Conservation (phyloP, 2,888 invertebrate species). For the Allacma fusca region DNA sequence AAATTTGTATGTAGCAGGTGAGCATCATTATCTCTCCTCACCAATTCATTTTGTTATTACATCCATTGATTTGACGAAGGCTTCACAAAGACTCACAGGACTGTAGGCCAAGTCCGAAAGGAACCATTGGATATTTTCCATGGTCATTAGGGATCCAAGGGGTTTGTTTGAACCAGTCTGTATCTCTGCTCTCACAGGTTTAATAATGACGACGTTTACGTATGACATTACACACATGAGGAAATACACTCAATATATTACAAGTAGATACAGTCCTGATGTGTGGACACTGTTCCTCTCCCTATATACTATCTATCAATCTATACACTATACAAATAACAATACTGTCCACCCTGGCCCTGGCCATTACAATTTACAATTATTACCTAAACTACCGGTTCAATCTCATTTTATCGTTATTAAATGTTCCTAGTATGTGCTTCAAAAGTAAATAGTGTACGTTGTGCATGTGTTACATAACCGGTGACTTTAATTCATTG, state of each 20-base stretch:
- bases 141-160: too few species aligned
- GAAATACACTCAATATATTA: too few species aligned
- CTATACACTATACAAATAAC: neutral
- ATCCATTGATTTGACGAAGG: neutral
- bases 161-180: too few species aligned
- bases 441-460: neutral
- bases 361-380: neutral
- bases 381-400: neutral
- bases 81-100: neutral
- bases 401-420: too few species aligned
- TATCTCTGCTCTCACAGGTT: too few species aligned
- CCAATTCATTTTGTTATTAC: conserved; percentile 6
- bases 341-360: neutral
- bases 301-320: too few species aligned
- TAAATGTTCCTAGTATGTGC: neutral
- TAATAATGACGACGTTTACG: too few species aligned
- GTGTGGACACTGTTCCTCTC: too few species aligned
- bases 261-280: too few species aligned
- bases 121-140: neutral
- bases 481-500: too few species aligned
- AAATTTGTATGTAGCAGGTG: neutral
- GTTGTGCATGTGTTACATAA: too few species aligned
- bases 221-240: too few species aligned
- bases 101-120: neutral
- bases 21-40: conserved; percentile 3